Evolutionary conservation across 2,113 vertebrate genomes (phyloP).

Genomic region (western clawed frog (Xenopus tropicalis)): UCB_Xtro_10.0 CM004444.2:174951001-174951500

Average conservation of each 20-base stretch:
- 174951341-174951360: neutral
- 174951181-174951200: constrained; percentile 82
- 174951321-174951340: constrained; percentile 74
- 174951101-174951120: neutral
- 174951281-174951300: constrained; percentile 79
- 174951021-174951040: too few species aligned
- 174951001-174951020: constrained; percentile 75
- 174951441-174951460: too few species aligned
- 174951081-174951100: too few species aligned
- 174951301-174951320: constrained; percentile 79
- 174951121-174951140: constrained; percentile 69
- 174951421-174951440: too few species aligned
- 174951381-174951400: too few species aligned
- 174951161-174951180: constrained; percentile 82
- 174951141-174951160: constrained; percentile 76
- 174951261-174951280: constrained; percentile 82
- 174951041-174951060: too few species aligned
- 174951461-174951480: too few species aligned
- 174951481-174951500: too few species aligned
- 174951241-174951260: constrained; percentile 58
- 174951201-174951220: constrained; percentile 89
- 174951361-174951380: too few species aligned
- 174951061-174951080: too few species aligned
- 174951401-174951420: too few species aligned
- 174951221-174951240: constrained; percentile 75